Conservation (phyloP, 2,797 vertebrate species). For the Sebastes itinus region DNA sequence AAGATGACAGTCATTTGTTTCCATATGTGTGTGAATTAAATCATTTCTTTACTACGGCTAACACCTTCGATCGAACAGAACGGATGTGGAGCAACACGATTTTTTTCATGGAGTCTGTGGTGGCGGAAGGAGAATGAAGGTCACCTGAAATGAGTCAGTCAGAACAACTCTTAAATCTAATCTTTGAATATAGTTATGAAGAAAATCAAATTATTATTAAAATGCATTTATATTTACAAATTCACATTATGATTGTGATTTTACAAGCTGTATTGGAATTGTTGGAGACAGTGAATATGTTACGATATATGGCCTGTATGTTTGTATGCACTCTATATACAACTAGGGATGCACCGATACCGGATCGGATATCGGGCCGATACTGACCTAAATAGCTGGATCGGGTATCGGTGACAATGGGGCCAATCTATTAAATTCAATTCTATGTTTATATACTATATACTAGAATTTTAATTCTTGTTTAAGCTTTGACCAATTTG, state of each 20-base stretch:
- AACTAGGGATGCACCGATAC: too few species aligned
- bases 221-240: not conserved
- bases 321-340: not conserved
- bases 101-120: not conserved
- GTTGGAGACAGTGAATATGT: not conserved
- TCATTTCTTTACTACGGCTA: not conserved
- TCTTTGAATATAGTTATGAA: not conserved
- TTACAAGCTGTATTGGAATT: not conserved
- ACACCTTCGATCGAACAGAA: slow-evolving; percentile 5
- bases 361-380: too few species aligned
- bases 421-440: rapidly evolving
- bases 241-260: not conserved
- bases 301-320: not conserved
- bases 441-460: too few species aligned
- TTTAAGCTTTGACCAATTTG: too few species aligned
- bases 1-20: slow-evolving; percentile 55
- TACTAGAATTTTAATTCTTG: rapidly evolving
- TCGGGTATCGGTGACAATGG: too few species aligned
- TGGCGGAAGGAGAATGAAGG: not conserved
- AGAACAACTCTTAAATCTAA: not conserved
- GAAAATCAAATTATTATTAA: not conserved
- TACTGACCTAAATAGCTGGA: too few species aligned
- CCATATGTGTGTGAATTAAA: slow-evolving; percentile 19
- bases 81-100: not conserved
- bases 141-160: not conserved